Evolutionary conservation across 2,888 invertebrate genomes (phyloP).

Genomic region (Entomobrya proxima): DNA sequence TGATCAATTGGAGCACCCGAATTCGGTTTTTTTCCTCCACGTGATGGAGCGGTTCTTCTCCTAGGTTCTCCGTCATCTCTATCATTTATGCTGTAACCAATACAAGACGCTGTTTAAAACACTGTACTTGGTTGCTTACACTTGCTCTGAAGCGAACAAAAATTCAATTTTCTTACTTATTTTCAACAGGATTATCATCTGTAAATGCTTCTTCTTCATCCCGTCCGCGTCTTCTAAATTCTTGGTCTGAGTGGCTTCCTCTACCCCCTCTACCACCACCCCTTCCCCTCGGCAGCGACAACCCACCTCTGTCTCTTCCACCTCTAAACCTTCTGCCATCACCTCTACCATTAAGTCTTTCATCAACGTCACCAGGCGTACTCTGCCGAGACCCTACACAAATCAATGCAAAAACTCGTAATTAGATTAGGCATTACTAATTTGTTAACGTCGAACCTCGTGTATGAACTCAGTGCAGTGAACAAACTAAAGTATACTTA

Average conservation of each 20-base stretch:
- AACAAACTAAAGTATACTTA: too few species aligned
- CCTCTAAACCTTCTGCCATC: constrained; percentile 69
- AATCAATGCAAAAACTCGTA: too few species aligned
- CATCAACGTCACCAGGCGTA: constrained; percentile 75
- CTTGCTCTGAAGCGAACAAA: neutral
- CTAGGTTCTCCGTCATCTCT: constrained; percentile 71
- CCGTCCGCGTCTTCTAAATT: constrained; percentile 68
- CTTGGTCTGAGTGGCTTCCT: constrained; percentile 62
- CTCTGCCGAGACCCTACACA: constrained; percentile 74
- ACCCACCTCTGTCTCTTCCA: constrained; percentile 64
- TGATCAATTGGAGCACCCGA: constrained; percentile 73
- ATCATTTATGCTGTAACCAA: constrained; percentile 60
- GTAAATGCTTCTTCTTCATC: constrained; percentile 71
- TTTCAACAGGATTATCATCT: constrained; percentile 69
- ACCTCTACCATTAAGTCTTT: constrained; percentile 72
- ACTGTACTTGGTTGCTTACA: neutral
- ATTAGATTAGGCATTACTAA: too few species aligned
- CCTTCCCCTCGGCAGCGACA: constrained; percentile 59
- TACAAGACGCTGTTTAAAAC: neutral
- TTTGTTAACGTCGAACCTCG: too few species aligned
- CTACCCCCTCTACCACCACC: constrained; percentile 61
- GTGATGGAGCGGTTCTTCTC: constrained; percentile 65
- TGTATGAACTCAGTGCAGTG: too few species aligned
- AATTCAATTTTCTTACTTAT: constrained; percentile 60
- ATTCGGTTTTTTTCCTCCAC: constrained; percentile 70